Conservation (phyloP, 2,888 invertebrate species). For the Caenorhabditis sp. region DNA sequence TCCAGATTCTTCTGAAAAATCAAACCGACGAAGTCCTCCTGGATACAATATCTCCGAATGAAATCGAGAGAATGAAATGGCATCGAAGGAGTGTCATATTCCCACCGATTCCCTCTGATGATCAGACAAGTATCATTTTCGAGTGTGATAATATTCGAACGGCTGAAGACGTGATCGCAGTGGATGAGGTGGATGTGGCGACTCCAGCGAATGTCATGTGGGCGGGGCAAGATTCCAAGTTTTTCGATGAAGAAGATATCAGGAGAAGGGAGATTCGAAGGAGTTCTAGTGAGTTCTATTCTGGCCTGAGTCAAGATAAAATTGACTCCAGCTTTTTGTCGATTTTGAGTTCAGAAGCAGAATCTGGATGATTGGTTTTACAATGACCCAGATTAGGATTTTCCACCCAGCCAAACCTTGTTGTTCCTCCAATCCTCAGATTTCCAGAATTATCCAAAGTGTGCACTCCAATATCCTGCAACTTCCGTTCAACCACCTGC, state of each 20-base stretch:
- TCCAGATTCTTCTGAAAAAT: slow-evolving; percentile 46
- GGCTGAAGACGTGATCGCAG: slow-evolving; percentile 50
- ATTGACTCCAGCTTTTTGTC: no score
- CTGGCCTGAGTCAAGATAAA: no score
- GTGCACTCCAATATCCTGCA: slow-evolving; percentile 37
- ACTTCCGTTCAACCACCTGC: slow-evolving; percentile 30
- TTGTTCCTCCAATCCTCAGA: no score
- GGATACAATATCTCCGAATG: slow-evolving; percentile 39
- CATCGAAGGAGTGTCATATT: slow-evolving; percentile 54
- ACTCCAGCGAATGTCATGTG: slow-evolving; percentile 51
- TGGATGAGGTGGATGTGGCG: slow-evolving; percentile 56
- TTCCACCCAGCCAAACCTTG: no score
- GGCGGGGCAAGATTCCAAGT: slow-evolving; percentile 56
- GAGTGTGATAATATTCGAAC: slow-evolving; percentile 49
- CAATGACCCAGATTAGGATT: no score
- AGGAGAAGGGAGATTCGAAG: slow-evolving; percentile 47
- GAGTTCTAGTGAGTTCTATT: slow-evolving; percentile 35
- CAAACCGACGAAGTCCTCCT: slow-evolving; percentile 41
- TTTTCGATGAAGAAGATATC: slow-evolving; percentile 56
- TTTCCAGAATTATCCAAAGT: slow-evolving; percentile 23
- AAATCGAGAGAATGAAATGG: slow-evolving; percentile 42
- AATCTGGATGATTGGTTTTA: no score
- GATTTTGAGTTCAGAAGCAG: no score
- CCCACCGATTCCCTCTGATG: slow-evolving; percentile 39
- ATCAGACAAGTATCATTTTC: slow-evolving; percentile 22